Percentiles rank a stretch among this genome's conserved stretches.
phyloP scores from a whole-genome alignment of 2,888 invertebrate genomes.

The Orchestes rusci region DNA sequence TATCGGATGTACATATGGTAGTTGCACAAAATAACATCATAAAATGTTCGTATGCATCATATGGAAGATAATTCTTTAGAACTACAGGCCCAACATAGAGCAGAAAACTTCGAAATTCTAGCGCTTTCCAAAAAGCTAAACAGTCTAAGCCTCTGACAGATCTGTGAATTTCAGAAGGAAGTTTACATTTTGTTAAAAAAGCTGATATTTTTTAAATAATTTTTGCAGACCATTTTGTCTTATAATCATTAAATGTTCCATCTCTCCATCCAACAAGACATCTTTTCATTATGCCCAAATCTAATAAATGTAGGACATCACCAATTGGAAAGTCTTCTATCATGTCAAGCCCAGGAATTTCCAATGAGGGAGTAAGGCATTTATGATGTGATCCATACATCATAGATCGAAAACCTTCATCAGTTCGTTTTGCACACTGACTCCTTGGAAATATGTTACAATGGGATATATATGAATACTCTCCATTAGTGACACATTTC shows the following conservation, averaged over 20 bases:
- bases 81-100: no score
- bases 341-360: conserved; percentile 17
- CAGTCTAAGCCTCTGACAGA: conserved; percentile 15
- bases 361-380: conserved; percentile 12
- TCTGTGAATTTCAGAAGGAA: conserved; percentile 25
- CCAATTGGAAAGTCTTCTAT: conserved; percentile 17
- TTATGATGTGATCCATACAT: conserved; percentile 19
- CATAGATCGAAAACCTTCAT: conserved; percentile 13
- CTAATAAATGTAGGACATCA: conserved; percentile 16
- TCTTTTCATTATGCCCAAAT: conserved; percentile 19
- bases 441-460: conserved; percentile 12
- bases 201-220: conserved; percentile 13
- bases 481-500: conserved; percentile 24
- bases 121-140: conserved; percentile 21
- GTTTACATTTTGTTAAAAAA: conserved; percentile 16
- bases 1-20: no score
- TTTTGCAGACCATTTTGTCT: conserved; percentile 22
- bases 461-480: conserved; percentile 22
- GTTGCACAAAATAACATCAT: conserved; percentile 16
- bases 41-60: conserved; percentile 14
- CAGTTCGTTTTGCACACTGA: conserved; percentile 13
- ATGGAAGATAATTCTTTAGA: conserved; percentile 18
- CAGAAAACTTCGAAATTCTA: conserved; percentile 20
- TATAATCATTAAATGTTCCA: conserved; percentile 19
- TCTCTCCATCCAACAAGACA: conserved; percentile 24